Evolutionary conservation across 2,797 vertebrate genomes (phyloP).

Genomic region (Pogonophryne albipinna): DNA sequence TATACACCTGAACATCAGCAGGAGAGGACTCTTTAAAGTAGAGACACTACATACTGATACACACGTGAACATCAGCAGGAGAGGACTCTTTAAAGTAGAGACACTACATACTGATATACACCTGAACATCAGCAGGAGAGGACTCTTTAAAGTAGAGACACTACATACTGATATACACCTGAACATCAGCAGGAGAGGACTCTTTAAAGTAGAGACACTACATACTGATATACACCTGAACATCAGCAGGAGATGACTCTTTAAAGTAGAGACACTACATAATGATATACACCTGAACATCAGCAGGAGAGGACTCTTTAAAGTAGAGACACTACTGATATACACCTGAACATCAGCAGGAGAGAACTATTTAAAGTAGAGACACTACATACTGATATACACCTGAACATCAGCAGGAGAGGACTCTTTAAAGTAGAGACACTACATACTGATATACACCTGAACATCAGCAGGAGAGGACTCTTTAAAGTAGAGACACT

Average conservation of each 20-base stretch:
- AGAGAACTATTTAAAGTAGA: no score
- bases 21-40: no score
- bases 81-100: background rate
- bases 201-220: background rate
- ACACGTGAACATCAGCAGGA: background rate
- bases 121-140: no score
- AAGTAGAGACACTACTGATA: background rate
- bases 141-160: background rate
- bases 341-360: background rate
- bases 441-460: background rate
- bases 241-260: no score
- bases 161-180: background rate
- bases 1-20: background rate
- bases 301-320: no score
- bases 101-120: background rate
- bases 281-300: background rate
- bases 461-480: no score
- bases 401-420: background rate
- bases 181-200: no score
- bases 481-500: background rate
- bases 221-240: background rate
- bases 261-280: background rate
- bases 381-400: background rate
- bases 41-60: background rate
- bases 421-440: background rate